A percentile compares a stretch with the other conserved stretches of the same genome.
Evolutionary conservation across 1,140 invertebrate genomes (phyloP).

Genomic region (Cardiocondyla obscurior): DNA sequence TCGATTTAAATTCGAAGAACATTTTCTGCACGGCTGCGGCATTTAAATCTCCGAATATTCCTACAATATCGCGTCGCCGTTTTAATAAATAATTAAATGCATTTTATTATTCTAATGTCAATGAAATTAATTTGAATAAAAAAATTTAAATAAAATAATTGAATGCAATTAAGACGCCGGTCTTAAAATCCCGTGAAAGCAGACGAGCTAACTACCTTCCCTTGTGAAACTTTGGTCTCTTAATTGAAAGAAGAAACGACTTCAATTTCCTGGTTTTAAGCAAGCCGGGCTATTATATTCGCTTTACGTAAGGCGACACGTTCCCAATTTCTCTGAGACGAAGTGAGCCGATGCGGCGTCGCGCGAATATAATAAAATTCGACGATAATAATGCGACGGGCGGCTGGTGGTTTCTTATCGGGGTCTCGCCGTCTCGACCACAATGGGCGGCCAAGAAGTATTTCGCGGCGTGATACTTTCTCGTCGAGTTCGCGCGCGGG

Average conservation of each 20-base stretch:
- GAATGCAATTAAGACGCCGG: no score
- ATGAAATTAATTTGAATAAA: no score
- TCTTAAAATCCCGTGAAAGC: no score
- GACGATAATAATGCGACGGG: constrained; percentile 33
- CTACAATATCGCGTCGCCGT: not conserved
- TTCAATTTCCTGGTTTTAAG: not conserved
- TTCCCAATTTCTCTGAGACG: constrained; percentile 41
- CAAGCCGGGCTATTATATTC: not conserved
- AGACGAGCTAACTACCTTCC: not conserved
- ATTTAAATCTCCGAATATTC: not conserved
- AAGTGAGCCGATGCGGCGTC: not conserved
- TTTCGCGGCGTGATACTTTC: constrained; percentile 34
- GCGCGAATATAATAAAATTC: constrained; percentile 7
- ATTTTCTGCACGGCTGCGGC: not conserved
- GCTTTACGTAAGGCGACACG: constrained; percentile 26
- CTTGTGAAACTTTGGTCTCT: not conserved
- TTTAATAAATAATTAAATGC: not conserved
- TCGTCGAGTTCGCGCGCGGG: not conserved
- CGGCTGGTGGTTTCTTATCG: not conserved
- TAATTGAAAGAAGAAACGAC: not conserved
- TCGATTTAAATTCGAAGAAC: not conserved
- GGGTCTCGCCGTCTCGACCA: not conserved
- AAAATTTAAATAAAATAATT: not conserved
- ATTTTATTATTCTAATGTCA: no score
- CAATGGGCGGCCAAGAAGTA: not conserved